Evolutionary conservation across 2,113 vertebrate genomes (phyloP), one percentile per base, ranked within the genome.

Genomic region (Sturnus vulgaris): DNA sequence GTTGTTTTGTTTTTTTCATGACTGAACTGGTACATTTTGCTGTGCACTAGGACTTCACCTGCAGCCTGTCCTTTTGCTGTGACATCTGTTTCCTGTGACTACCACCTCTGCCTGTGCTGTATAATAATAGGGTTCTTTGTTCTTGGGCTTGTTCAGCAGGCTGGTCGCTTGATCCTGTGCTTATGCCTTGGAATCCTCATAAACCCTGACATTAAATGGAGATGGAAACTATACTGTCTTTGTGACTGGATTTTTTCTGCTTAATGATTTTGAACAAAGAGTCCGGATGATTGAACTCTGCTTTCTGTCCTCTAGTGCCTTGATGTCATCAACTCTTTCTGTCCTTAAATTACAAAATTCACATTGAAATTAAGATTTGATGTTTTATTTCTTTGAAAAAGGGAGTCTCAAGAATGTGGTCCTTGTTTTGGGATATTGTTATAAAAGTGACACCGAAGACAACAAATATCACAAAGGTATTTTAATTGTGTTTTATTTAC

Each of bases 371-470:
- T 53, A 56, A 68, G 23, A 79, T 40, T n/a, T 91, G 5, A 50
- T 2, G 24, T 61, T 72, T 96, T 88, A 53, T 95, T 91, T 93
- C 95, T 96, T 95, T 98, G 96, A 90, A 95, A 97, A 98, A 90
- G 98, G 98, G 75, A 98, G 91, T 92, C 97, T 98, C 96, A 99
- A 98, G 96, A 98, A 97, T 15, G 98, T 97, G 15, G 97, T 99
- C 81, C 96, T 99, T 94, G 97, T 99, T 94, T 95, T 99, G 98
- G 99, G 99, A 12, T 98, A 98, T 75, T 97, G 94, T 75, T 93
- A 86, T 66, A 97, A 96, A 93, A 87, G 75, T 75, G 86, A 97
- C 60, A 82, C 90, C 0, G 97, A 98, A 88, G 98, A 95, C 49
- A 93, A 91, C 69, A 97, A 97, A 71, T 91, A 75, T 18, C 97